Evolutionary conservation across 2,888 invertebrate genomes (phyloP).

Genomic region (Formica aserva): DNA sequence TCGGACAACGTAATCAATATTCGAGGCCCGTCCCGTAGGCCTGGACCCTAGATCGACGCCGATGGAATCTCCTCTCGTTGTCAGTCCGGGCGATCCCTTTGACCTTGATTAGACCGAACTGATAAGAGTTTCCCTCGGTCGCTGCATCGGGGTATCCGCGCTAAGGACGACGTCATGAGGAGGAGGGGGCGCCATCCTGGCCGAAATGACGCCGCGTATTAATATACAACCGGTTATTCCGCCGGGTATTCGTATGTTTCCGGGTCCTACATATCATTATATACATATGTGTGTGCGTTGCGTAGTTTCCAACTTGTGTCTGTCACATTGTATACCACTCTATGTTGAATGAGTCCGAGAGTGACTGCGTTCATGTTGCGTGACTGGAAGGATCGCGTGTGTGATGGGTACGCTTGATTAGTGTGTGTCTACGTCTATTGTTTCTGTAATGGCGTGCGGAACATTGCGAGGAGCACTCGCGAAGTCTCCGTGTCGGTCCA

Average conservation of each 20-base stretch:
- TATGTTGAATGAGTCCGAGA: conserved; percentile 83
- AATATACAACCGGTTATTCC: conserved; percentile 33
- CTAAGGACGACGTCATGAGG: conserved; percentile 17
- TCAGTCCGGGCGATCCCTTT: conserved; percentile 60
- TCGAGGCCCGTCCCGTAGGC: conserved; percentile 66
- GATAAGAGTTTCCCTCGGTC: conserved; percentile 69
- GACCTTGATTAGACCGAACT: conserved; percentile 56
- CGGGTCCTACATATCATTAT: conserved; percentile 64
- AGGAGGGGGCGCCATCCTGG: not conserved
- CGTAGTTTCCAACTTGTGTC: conserved; percentile 86
- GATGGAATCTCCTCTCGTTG: conserved; percentile 73
- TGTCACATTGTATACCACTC: conserved; percentile 85
- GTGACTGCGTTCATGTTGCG: conserved; percentile 83
- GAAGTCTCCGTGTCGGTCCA: conserved; percentile 46
- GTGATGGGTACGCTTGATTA: conserved; percentile 84
- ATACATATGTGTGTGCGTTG: conserved; percentile 74
- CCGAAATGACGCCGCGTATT: conserved; percentile 29
- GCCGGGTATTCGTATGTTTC: conserved; percentile 50
- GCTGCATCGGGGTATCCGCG: conserved; percentile 17
- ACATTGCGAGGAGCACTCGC: conserved; percentile 80
- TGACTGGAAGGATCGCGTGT: conserved; percentile 79
- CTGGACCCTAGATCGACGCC: conserved; percentile 61
- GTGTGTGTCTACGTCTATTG: conserved; percentile 86
- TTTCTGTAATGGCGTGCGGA: conserved; percentile 84
- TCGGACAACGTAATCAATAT: conserved; percentile 75